These are phyloP conservation scores for Ameiurus melas DNA, from an alignment of 2,113 vertebrate species.

Conservation along the genomic window DNA sequence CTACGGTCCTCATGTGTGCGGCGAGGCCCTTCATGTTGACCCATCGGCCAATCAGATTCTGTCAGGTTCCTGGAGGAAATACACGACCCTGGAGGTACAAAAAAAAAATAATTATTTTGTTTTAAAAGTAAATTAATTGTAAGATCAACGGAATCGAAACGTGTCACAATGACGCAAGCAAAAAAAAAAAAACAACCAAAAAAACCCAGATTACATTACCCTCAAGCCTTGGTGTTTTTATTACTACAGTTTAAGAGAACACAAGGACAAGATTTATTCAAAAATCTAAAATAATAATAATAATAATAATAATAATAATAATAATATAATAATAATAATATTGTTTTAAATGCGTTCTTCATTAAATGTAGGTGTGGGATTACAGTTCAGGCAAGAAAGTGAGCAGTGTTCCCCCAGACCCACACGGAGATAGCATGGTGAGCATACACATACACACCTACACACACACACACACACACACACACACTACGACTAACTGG, in stretches of 20 bases:
- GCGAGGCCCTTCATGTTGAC: conserved; percentile 64
- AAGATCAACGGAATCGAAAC: no score
- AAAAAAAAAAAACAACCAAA: no score
- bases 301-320: no score
- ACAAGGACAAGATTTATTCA: no score
- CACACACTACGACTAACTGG: background rate
- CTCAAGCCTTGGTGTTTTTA: no score
- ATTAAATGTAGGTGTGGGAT: conserved; percentile 61
- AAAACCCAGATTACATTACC: no score
- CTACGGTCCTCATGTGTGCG: conserved; percentile 67
- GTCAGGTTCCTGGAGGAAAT: conserved; percentile 66
- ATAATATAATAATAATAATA: no score
- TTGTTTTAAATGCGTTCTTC: background rate
- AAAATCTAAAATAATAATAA: no score
- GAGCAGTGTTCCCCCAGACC: conserved; percentile 56
- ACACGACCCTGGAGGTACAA: conserved; percentile 62
- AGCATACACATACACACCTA: background rate
- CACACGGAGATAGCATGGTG: conserved; percentile 55
- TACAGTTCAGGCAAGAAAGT: conserved; percentile 55
- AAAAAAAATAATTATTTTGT: background rate
- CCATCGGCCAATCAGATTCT: conserved; percentile 58
- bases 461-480: background rate
- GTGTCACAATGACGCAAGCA: no score
- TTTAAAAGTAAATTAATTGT: no score
- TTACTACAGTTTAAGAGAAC: no score